Evolutionary conservation across 2,113 vertebrate species (phyloP).

Genomic region (Perca flavescens): DNA sequence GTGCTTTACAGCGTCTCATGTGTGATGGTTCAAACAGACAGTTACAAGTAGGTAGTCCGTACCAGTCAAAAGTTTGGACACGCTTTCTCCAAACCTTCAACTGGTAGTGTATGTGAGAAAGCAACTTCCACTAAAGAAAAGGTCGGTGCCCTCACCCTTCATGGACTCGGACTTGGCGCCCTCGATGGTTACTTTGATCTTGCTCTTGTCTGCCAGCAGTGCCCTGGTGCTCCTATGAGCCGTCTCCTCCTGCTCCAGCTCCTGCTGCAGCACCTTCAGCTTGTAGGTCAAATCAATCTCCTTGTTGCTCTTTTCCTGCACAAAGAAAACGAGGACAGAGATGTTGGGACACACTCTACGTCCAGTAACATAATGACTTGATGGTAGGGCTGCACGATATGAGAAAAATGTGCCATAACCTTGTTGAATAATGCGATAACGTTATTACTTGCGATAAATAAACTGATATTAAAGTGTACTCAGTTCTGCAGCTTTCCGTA

Average conservation of each 20-base stretch:
- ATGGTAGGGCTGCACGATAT: no score
- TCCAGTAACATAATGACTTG: no score
- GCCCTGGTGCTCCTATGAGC: constrained; percentile 96
- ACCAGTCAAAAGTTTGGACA: no score
- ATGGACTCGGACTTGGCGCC: constrained; percentile 97
- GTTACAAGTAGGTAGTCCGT: background rate
- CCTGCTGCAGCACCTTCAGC: constrained; percentile 96
- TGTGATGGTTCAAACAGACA: background rate
- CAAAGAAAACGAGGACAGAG: background rate
- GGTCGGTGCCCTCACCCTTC: constrained; percentile 88
- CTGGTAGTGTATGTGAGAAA: background rate
- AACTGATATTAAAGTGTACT: no score
- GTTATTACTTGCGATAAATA: no score
- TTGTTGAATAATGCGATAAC: no score
- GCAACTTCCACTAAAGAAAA: background rate
- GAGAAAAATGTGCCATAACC: no score
- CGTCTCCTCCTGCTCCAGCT: constrained; percentile 94
- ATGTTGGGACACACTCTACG: background rate
- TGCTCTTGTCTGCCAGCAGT: constrained; percentile 95
- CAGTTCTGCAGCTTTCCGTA: no score
- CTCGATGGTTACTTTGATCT: constrained; percentile 97
- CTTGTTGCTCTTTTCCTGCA: constrained; percentile 96
- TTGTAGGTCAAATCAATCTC: constrained; percentile 99
- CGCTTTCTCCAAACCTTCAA: no score
- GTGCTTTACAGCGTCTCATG: background rate